A percentile compares a stretch with the other conserved stretches of the same genome.
Conservation (phyloP, 1,140 invertebrate genomes). For the Magallana gigas region DNA sequence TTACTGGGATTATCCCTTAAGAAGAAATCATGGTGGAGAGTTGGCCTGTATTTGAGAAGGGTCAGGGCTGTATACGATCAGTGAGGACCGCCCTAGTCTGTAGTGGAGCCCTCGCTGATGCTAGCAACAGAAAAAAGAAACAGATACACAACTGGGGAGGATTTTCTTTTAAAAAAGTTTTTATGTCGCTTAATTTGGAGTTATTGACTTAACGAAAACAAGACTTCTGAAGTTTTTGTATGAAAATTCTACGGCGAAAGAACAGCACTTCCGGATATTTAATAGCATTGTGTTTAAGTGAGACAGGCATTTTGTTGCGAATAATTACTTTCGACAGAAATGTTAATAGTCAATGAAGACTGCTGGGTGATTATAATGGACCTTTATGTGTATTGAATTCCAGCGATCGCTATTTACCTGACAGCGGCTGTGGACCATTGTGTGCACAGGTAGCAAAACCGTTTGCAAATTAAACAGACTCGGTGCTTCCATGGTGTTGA, state of each 20-base stretch:
- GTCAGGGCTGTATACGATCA: not conserved
- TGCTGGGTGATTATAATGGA: not conserved
- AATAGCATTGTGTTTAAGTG: not conserved
- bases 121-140: not conserved
- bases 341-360: constrained; percentile 14
- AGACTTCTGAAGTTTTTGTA: not conserved
- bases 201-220: not conserved
- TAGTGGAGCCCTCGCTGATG: not conserved
- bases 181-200: not conserved
- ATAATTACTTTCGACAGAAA: constrained; percentile 14
- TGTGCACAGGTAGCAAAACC: not conserved
- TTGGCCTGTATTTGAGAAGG: not conserved
- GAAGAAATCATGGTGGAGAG: not conserved
- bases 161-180: not conserved
- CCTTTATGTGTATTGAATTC: constrained; percentile 28
- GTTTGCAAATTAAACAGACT: not conserved
- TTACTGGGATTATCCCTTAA: not conserved
- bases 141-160: not conserved
- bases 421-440: not conserved
- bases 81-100: not conserved
- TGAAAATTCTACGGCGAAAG: not conserved
- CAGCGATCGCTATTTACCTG: not conserved
- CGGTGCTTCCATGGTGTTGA: not conserved
- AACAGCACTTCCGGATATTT: not conserved
- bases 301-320: not conserved